These are phyloP conservation scores for Colletes collaris DNA, from an alignment of 2,888 invertebrate genomes.

Conservation along the genomic window DNA sequence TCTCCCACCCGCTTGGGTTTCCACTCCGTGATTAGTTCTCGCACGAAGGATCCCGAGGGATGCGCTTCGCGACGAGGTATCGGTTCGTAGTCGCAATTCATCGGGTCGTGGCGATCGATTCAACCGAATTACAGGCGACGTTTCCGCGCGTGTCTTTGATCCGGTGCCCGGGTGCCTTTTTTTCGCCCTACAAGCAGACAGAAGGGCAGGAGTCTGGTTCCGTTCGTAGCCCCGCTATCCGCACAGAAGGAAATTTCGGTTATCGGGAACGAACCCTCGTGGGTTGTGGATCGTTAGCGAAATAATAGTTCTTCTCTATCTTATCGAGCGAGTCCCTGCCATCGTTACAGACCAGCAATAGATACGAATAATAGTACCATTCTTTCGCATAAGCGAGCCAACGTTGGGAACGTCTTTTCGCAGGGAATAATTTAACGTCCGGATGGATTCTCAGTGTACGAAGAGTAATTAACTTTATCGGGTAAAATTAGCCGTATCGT, in stretches of 20 bases:
- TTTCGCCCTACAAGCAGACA: background rate
- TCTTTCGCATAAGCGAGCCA: background rate
- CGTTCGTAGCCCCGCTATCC: constrained; percentile 9
- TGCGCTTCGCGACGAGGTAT: constrained; percentile 15
- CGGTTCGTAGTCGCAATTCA: constrained; percentile 24
- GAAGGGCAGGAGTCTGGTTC: background rate
- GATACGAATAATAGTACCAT: background rate
- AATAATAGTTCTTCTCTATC: constrained; percentile 27
- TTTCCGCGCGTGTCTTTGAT: background rate
- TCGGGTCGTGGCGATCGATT: constrained; percentile 31
- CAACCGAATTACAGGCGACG: constrained; percentile 68
- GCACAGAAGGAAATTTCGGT: constrained; percentile 37
- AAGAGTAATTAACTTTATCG: constrained; percentile 26
- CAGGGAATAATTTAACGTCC: background rate
- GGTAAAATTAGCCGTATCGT: constrained; percentile 31
- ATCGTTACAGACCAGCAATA: background rate
- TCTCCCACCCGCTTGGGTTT: constrained; percentile 1
- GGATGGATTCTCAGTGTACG: background rate
- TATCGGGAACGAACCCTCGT: too few species aligned
- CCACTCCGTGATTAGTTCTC: constrained; percentile 37
- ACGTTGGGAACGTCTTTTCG: too few species aligned
- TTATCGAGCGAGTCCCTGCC: constrained; percentile 6
- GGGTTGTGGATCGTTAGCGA: constrained; percentile 32
- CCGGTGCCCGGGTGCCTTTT: background rate
- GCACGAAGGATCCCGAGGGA: constrained; percentile 28